Conservation (phyloP, 2,888 invertebrate genomes). For the Thymelicus sylvestris region DNA sequence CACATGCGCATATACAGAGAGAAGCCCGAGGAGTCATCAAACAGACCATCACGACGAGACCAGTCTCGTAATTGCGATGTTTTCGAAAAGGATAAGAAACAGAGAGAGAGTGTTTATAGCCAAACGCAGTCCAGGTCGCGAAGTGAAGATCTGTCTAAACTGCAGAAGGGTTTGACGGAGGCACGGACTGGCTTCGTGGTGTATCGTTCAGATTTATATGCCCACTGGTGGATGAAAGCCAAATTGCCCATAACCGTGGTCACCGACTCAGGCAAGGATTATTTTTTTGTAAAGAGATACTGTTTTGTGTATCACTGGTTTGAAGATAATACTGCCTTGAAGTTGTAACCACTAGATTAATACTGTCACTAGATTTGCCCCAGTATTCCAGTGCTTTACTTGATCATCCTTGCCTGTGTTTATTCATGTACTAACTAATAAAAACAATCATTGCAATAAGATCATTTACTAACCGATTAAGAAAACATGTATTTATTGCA, state of each 20-base stretch:
- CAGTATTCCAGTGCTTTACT: slow-evolving; percentile 85
- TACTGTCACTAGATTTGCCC: slow-evolving; percentile 78
- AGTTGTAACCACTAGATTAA: slow-evolving; percentile 82
- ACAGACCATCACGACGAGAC: slow-evolving; percentile 64
- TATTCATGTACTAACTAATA: slow-evolving; percentile 81
- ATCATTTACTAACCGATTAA: slow-evolving; percentile 73
- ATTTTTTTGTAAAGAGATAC: slow-evolving; percentile 84
- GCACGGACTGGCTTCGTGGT: slow-evolving; percentile 80
- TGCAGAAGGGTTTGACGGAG: slow-evolving; percentile 72
- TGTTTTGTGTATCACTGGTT: slow-evolving; percentile 83
- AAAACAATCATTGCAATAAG: slow-evolving; percentile 73
- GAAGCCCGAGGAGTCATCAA: slow-evolving; percentile 55
- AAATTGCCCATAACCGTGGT: slow-evolving; percentile 88
- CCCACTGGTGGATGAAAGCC: slow-evolving; percentile 97
- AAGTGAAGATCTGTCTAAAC: slow-evolving; percentile 77
- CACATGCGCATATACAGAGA: slow-evolving; percentile 81
- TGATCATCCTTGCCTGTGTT: slow-evolving; percentile 86
- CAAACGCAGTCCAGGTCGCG: slow-evolving; percentile 69
- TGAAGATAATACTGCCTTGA: slow-evolving; percentile 82
- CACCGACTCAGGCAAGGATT: slow-evolving; percentile 85
- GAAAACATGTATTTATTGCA: slow-evolving; percentile 60
- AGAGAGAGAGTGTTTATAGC: slow-evolving; percentile 49
- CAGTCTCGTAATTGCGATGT: slow-evolving; percentile 68
- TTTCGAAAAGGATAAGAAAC: slow-evolving; percentile 59
- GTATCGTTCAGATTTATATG: slow-evolving; percentile 93